phyloP scores from a whole-genome alignment of 2,113 vertebrate genomes.

The Proterorhinus semilunaris region DNA sequence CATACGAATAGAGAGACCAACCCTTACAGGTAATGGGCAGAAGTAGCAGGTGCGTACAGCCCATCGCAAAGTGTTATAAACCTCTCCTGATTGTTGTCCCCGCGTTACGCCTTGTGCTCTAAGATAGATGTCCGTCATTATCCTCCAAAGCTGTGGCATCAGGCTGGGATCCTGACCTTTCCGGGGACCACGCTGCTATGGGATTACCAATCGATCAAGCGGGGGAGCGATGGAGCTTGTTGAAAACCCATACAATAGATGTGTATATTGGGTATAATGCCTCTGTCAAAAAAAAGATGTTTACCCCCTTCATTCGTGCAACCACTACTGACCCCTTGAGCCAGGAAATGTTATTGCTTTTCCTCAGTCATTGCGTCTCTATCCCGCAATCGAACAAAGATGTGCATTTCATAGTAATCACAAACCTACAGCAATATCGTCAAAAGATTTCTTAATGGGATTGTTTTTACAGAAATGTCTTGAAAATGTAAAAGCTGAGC shows the following conservation, averaged over 20 bases:
- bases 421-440: too few relatives aligned
- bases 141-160: conserved; percentile 33
- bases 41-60: conserved; percentile 19
- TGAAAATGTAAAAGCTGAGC: too few relatives aligned
- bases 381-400: too few relatives aligned
- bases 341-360: too few relatives aligned
- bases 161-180: conserved; percentile 64
- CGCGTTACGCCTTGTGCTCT: conserved; percentile 19
- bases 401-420: too few relatives aligned
- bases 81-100: conserved; percentile 16
- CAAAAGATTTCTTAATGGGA: too few relatives aligned
- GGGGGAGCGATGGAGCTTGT: conserved; percentile 1
- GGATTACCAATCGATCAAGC: conserved; percentile 66
- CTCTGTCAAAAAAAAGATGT: not conserved
- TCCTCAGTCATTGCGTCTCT: too few relatives aligned
- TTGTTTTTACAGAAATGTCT: too few relatives aligned
- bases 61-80: conserved; percentile 39
- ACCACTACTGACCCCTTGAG: too few relatives aligned
- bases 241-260: conserved; percentile 9
- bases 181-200: conserved; percentile 23
- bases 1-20: conserved; percentile 2
- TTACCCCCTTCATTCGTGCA: not conserved
- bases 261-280: not conserved
- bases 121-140: conserved; percentile 71
- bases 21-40: conserved; percentile 12